Evolutionary conservation across 2,888 invertebrate species (phyloP).

Genomic region (Temnothorax unifasciatus): DNA sequence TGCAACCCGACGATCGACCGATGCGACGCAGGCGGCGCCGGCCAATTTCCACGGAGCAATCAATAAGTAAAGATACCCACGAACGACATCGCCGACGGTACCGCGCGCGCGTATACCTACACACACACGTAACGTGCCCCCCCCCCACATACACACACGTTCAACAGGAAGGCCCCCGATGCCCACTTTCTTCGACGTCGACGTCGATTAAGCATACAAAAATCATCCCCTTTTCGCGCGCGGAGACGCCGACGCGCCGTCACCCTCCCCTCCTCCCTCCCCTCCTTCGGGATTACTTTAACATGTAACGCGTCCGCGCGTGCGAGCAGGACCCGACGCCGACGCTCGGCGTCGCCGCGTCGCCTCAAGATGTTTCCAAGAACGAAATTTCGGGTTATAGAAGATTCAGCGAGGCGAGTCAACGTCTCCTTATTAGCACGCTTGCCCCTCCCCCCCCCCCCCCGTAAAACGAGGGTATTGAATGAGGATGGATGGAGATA

Average conservation of each 20-base stretch:
- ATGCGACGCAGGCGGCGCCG: conserved; percentile 84
- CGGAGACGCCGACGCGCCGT: not conserved
- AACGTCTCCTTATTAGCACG: not conserved
- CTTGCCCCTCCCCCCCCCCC: not conserved
- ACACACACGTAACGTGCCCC: too few species aligned
- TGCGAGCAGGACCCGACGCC: not conserved
- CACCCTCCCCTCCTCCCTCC: not conserved
- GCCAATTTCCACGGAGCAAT: conserved; percentile 82
- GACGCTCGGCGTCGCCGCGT: conserved; percentile 25
- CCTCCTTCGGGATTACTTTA: not conserved
- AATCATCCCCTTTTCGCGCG: conserved; percentile 41
- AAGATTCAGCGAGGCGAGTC: not conserved
- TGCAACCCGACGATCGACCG: conserved; percentile 82
- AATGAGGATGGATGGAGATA: not conserved
- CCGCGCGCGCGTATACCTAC: conserved; percentile 27
- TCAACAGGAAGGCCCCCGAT: not conserved
- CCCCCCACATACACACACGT: not conserved
- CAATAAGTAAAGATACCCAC: conserved; percentile 80
- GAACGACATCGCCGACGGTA: conserved; percentile 65
- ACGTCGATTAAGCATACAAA: conserved; percentile 42
- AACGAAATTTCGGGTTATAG: conserved; percentile 3
- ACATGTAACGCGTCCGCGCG: not conserved
- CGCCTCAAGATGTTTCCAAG: conserved; percentile 12
- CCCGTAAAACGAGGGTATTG: not conserved
- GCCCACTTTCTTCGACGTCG: conserved; percentile 24